Evolutionary conservation across 2,113 vertebrate genomes (phyloP), one percentile per base, ranked within the genome.

Genomic region (Caretta caretta): DNA sequence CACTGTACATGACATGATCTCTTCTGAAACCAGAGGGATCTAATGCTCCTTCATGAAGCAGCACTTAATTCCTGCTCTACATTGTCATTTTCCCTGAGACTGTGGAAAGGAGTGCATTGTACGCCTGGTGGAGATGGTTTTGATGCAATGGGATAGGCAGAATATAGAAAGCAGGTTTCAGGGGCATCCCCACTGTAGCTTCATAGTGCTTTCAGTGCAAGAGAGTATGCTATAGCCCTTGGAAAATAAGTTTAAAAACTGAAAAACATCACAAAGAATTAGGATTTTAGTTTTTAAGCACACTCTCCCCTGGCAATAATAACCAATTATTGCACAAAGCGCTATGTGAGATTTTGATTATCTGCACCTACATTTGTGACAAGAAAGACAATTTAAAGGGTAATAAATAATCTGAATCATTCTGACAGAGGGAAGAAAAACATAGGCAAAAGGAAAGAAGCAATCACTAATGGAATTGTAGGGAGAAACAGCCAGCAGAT

Each of bases 241-340:
- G 24, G 17, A 80, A 49, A 87, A 2, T 83, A 62, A 49, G 27
- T 90, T 83, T 0, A 83, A 72, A 85, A 91, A 16, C 0, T 42
- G 8, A 90, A 83, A 91, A 91, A 10, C 0, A 29, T 22, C 6
- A 54, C 49, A 88, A 90, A 65, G 0, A 42, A 10, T 27, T 69
- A 65, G 10, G 0, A 0, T 5, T n/a, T 14, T 65, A 78, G 10
- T 5, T 8, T 46, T 31, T 22, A 20, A 75, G 9, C 11, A 35
- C 49, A 13, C 51, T 92, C 19, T 57, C 69, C 87, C 19, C 8
- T 8, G 31, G 10, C 1, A 92, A 69, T 87, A 27, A 9, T 17
- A 87, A 3, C 6, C 65, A 35, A 1, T 24, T 83, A 25, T 72
- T 89, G 8, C 35, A 91, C 16, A 94, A 95, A 89, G 50, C 17